Evolutionary conservation across 2,888 invertebrate genomes (phyloP).

Genomic region (Leptinotarsa juncta): DNA sequence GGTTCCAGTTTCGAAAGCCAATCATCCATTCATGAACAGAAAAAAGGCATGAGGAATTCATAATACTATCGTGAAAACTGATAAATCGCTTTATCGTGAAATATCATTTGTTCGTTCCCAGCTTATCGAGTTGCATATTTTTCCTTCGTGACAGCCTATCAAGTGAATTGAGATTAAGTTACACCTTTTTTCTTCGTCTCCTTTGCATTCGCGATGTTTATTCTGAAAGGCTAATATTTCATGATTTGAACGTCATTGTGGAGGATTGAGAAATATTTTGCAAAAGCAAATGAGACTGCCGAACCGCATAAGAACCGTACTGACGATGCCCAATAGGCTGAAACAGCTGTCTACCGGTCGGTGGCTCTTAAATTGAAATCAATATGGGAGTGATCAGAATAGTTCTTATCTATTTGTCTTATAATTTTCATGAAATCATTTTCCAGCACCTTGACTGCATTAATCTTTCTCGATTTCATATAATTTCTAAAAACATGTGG

Average conservation of each 20-base stretch:
- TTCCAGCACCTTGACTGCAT: no score
- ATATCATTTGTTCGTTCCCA: conserved; percentile 11
- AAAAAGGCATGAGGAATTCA: background rate
- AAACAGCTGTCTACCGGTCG: no score
- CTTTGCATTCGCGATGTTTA: background rate
- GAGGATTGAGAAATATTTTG: no score
- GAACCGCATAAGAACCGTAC: no score
- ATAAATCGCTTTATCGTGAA: conserved; percentile 1
- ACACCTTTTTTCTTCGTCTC: background rate
- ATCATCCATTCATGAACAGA: conserved; percentile 12
- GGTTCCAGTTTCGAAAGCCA: background rate
- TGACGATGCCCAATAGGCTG: no score
- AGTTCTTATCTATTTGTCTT: no score
- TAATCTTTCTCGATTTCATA: no score
- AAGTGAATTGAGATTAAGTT: conserved; percentile 7
- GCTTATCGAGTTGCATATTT: conserved; percentile 13
- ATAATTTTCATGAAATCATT: no score
- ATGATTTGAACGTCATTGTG: background rate
- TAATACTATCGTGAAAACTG: background rate
- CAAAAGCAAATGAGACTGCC: no score
- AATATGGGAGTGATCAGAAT: no score
- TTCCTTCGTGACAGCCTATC: conserved; percentile 4
- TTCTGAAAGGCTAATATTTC: background rate
- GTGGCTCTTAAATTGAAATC: no score
- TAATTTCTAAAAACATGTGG: no score